phyloP scores from a whole-genome alignment of 2,888 invertebrate genomes.

The Tetrapedia diversipes region DNA sequence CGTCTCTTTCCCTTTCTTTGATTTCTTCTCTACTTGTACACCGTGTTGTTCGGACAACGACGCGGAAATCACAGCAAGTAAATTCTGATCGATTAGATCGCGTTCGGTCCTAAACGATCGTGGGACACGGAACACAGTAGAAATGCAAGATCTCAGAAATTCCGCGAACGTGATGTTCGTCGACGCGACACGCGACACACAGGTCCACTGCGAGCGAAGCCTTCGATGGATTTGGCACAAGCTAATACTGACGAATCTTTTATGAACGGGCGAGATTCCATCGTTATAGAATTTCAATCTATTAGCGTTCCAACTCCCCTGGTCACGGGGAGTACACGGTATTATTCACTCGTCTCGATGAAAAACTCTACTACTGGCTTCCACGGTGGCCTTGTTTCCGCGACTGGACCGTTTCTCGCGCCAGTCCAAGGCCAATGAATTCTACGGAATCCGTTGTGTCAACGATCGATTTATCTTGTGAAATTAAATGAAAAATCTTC shows the following conservation, averaged over 20 bases:
- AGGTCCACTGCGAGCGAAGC: conserved; percentile 14
- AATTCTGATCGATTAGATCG: background rate
- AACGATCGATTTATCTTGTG: conserved; percentile 34
- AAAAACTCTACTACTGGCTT: background rate
- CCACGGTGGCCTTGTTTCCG: conserved; percentile 5
- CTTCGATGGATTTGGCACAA: conserved; percentile 63
- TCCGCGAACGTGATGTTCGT: conserved; percentile 18
- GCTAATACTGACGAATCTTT: conserved; percentile 60
- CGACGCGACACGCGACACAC: conserved; percentile 16
- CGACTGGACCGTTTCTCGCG: background rate
- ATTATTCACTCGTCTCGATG: background rate
- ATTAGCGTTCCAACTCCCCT: conserved; percentile 9
- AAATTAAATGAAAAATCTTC: background rate
- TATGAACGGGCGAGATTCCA: conserved; percentile 42
- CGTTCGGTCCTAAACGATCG: background rate
- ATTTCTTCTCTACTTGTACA: too few species aligned
- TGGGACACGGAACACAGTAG: background rate
- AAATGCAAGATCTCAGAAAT: conserved; percentile 7
- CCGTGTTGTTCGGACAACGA: background rate
- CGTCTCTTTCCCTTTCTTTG: background rate
- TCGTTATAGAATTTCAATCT: conserved; percentile 22
- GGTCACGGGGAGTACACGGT: conserved; percentile 8
- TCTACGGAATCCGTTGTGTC: background rate
- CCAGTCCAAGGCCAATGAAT: conserved; percentile 23
- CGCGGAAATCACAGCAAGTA: background rate